Evolutionary conservation across 2,888 invertebrate species (phyloP), one percentile per base, ranked within the genome.

Genomic region (Geotrupes spiniger): DNA sequence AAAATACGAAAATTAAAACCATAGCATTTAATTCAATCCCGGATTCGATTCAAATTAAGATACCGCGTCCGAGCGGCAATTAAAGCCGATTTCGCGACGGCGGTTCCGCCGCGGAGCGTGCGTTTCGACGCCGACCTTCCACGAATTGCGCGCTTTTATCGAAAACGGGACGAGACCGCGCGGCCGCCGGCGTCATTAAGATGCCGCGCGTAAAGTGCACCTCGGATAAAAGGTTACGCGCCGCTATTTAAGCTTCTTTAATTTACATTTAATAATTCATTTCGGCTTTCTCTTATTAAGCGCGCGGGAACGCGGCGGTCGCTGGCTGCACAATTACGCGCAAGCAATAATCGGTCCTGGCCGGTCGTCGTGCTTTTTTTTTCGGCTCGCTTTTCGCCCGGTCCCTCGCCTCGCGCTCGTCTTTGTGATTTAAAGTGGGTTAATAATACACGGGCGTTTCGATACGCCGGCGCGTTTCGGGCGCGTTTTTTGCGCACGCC

Each of bases 261-360:
- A 50, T 50, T 50, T 50, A 50, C 38, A 50, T 46, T 46, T 50
- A 42, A 50, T 50, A 50, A 50, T 38, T 39, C 42, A 42, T 38
- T 45, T 25, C 38, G 42, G 38, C 42, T 46, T 46, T 50, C 46
- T 42, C 42, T 37, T 11, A 15, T 12, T 29, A 16, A 17, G 10
- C 9, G 33, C 29, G 31, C 33, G 42, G 25, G 28, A 38, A 44
- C 21, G 36, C 38, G 38, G 37, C 29, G 31, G 38, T 38, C 29
- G 29, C 10, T 11, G 10, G 29, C 10, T 11, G 10, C 9, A 9
- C 38, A 29, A 44, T 44, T 44, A 27, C 29, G 28, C 29, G 11
- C 29, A 36, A 29, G 29, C 38, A 44, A 44, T 44, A 44, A 44
- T 38, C 17, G 29, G 11, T 21, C 21, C 21, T 21, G 4, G 21